Evolutionary conservation across 2,888 invertebrate genomes (phyloP), one percentile per base, ranked within the genome.

Genomic region (Taphrorychus bicolor): DNA sequence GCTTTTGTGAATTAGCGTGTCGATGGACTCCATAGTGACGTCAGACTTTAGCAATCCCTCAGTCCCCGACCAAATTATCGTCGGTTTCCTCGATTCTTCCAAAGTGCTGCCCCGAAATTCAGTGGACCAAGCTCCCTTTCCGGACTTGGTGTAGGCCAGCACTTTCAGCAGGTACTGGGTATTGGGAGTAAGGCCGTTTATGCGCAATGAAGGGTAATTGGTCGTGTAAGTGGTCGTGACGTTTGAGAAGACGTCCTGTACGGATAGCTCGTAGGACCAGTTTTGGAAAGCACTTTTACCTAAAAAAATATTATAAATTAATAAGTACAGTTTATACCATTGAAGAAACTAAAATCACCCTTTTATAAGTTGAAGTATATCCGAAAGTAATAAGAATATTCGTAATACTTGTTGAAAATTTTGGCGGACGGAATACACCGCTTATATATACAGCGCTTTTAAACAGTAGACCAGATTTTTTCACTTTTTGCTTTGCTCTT

Each of bases 21-120:
- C 87, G 14, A 92, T 85, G 75, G 91, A 87, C 75, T 91, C 91
- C 3, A 94, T 94, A 11, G 92, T 89, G 2, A 93, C 87, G 77
- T 95, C 91, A n/a, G 93, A 92, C 75, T 89, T 87, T n/a, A 93
- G 81, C 0, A 95, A 82, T 0, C 92, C 93, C 69, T 91, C 89
- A 0, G 87, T 86, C 0, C 90, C 88, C 0, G 92, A 91, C 93
- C 93, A 93, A 4, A 91, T 79, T 51, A 92, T 85, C 0, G 87
- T 85, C 22, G 89, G 87, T 71, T 87, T 85, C 49, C 87, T 81
- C 0, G 86, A 87, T 66, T 86, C 84, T 14, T 86, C 85, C 62
- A 92, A 81, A 0, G 91, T 94, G 76, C 86, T 87, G 2, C 71
- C 70, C 21, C 23, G 58, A 23, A 71, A 71, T 42, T 70, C 64